Percentiles rank a stretch among this genome's conserved stretches.
Evolutionary conservation across 2,888 invertebrate genomes (phyloP).

Genomic region (Itoplectis maculator): DNA sequence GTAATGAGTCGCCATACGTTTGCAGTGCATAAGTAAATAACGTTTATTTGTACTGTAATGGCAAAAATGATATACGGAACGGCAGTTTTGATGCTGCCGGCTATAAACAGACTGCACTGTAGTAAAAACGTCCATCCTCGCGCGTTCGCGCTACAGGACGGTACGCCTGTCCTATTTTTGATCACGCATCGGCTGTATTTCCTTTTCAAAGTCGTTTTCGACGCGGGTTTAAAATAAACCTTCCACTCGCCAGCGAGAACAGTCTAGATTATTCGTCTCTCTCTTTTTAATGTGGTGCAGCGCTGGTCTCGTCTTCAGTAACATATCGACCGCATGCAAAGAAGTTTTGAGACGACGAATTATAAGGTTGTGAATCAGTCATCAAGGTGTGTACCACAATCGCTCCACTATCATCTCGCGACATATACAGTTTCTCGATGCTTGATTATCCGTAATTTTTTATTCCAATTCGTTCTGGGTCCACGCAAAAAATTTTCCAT

Average conservation of each 20-base stretch:
- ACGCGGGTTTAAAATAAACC: slow-evolving; percentile 78
- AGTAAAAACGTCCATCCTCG: neutral
- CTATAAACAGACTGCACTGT: slow-evolving; percentile 14
- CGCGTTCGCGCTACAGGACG: slow-evolving; percentile 34
- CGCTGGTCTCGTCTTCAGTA: slow-evolving; percentile 61
- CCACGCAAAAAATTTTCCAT: too few species aligned
- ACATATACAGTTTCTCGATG: slow-evolving; percentile 1
- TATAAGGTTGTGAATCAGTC: slow-evolving; percentile 28
- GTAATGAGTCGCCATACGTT: neutral
- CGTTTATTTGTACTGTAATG: neutral
- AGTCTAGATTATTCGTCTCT: slow-evolving; percentile 75
- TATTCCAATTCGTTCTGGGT: neutral
- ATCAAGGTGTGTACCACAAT: slow-evolving; percentile 33
- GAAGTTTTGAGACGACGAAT: slow-evolving; percentile 21
- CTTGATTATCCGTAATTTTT: too few species aligned
- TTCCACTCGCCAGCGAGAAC: slow-evolving; percentile 70
- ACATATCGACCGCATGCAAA: slow-evolving; percentile 44
- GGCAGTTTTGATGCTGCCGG: neutral
- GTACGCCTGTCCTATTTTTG: slow-evolving; percentile 70
- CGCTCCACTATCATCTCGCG: neutral
- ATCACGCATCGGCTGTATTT: slow-evolving; percentile 60
- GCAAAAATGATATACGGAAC: neutral
- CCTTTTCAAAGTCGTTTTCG: slow-evolving; percentile 67
- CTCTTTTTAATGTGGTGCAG: slow-evolving; percentile 73
- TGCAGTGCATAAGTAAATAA: neutral